Conservation (phyloP, 92 coral and sea anemone species). For the Nematostella vectensis region DNA sequence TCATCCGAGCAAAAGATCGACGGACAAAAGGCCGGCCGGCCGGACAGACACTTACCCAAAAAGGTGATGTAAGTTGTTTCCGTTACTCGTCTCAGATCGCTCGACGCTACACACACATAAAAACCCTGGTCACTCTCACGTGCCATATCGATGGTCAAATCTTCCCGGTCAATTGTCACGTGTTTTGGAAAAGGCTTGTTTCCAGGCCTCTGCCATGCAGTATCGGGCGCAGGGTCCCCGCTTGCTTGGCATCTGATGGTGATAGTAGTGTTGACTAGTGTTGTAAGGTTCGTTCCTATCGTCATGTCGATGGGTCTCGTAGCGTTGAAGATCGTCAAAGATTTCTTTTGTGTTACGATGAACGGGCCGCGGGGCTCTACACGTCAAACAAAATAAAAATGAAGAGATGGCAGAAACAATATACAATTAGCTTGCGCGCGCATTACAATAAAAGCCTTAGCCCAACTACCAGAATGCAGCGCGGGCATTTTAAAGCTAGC, state of each 20-base stretch:
- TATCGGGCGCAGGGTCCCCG: constrained; percentile 68
- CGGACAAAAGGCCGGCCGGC: no score
- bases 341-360: constrained; percentile 4
- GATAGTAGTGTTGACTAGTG: constrained; percentile 51
- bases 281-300: constrained; percentile 53
- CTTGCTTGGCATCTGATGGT: constrained; percentile 52
- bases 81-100: constrained; percentile 13
- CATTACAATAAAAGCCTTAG: no score
- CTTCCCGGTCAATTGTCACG: constrained; percentile 23
- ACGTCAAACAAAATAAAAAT: no score
- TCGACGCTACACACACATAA: constrained; percentile 31
- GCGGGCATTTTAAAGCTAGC: no score
- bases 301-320: constrained; percentile 20
- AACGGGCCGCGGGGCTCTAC: constrained; percentile 40
- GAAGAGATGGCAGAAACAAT: no score
- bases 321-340: constrained; percentile 14
- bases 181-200: constrained; percentile 18
- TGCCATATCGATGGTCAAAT: constrained; percentile 21
- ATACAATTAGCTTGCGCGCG: no score
- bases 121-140: constrained; percentile 34
- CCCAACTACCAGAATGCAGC: no score
- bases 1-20: background rate
- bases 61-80: constrained; percentile 31
- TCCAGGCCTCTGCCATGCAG: constrained; percentile 60
- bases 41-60: constrained; percentile 28